phyloP scores from a whole-genome alignment of 2,797 vertebrate species.

The Cheracebus regulus region DNA sequence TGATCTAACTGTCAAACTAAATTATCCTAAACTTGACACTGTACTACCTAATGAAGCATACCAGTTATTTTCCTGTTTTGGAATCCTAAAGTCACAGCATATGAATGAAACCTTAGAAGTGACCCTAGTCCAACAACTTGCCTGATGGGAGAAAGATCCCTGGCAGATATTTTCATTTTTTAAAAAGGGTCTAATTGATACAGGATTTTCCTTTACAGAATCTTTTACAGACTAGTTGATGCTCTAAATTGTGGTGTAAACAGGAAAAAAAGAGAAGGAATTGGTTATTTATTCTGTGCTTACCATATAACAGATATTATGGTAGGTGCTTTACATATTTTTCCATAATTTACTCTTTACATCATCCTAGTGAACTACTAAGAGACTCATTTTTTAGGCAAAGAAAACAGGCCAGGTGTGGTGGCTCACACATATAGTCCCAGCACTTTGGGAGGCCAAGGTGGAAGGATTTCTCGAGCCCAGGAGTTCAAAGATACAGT shows the following conservation, averaged over 20 bases:
- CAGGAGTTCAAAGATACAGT: background rate
- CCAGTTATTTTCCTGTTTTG: conserved; percentile 23
- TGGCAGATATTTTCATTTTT: background rate
- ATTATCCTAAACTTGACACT: conserved; percentile 53
- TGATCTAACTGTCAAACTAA: conserved; percentile 69
- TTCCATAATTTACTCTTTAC: background rate
- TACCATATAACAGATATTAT: background rate
- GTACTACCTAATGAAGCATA: background rate
- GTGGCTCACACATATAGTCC: no score
- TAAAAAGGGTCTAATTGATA: background rate
- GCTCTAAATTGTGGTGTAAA: background rate
- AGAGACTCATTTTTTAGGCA: background rate
- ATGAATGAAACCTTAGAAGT: background rate
- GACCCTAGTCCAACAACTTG: background rate
- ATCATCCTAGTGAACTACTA: background rate
- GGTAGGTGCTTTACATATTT: background rate
- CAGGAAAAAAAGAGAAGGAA: background rate
- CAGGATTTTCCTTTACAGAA: background rate
- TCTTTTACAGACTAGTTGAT: background rate
- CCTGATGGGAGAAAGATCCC: background rate
- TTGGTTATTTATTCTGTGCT: background rate
- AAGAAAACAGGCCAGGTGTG: background rate
- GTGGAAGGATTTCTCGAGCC: background rate
- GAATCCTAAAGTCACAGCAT: conserved; percentile 9
- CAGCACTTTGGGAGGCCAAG: background rate